Evolutionary conservation across 2,888 invertebrate species (phyloP), one percentile per base, ranked within the genome.

Genomic region (Marasmarcha lunaedactyla): DNA sequence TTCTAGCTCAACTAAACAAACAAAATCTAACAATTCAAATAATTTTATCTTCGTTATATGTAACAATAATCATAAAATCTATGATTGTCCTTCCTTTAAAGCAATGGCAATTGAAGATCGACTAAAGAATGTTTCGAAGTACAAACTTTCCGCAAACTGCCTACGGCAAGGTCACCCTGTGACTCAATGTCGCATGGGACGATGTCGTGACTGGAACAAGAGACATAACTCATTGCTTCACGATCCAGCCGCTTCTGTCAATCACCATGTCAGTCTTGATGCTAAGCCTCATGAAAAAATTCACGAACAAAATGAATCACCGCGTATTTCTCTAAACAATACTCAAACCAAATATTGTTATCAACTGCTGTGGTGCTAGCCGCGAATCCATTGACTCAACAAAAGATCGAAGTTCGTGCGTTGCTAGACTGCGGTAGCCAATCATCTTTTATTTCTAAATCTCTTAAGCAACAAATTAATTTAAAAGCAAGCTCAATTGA

Each of bases 401-500:
- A 45, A 40, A 37, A 35, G 30, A 15, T 11, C 6, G 38, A 34
- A n/a, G 49, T 46, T 39, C 44, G 45, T 2, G 43, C 43, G 13
- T 35, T 48, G 4, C 27, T 49, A 33, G 50, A 48, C 14, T 44
- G 47, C 15, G 52, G 52, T 1, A 50, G 49, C 15, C 47, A 52
- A 26, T 46, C 45, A 6, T 41, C 46, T 6, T 49, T 52, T 42
- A 47, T 50, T 1, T 38, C 43, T 11, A 33, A 44, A 37, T 33
- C 37, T 1, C 26, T 49, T 25, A 40, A 44, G 33, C 3, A 43
- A n/a, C 45, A 42, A 33, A 12, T 50, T 12, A 11, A 15, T 6
- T 12, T 50, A 34, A 42, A 42, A 2, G 42, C 43, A 10, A 36
- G 6, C n/a, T 38, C 36, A 1, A 42, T 48, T 30, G 30, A 46